These are phyloP conservation scores for Marmota monax DNA, from an alignment of 2,113 vertebrate species.

Conservation along the genomic window DNA sequence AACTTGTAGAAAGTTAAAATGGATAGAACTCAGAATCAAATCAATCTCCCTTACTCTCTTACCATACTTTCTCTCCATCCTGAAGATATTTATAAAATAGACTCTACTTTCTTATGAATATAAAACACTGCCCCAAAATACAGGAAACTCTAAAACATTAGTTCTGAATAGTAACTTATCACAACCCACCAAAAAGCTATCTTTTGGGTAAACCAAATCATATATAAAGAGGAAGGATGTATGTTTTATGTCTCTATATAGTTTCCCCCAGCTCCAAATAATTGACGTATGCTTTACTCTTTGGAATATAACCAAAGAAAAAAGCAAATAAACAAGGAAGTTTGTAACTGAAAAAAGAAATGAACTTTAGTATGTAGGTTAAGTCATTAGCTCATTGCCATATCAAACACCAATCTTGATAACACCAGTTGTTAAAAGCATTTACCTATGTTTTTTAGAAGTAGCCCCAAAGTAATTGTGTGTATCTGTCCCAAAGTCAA, in stretches of 20 bases:
- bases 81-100: conserved; percentile 49
- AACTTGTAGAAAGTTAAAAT: conserved; percentile 33
- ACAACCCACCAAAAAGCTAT: background rate
- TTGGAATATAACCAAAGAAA: conserved; percentile 6
- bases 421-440: conserved; percentile 22
- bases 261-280: background rate
- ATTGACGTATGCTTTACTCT: background rate
- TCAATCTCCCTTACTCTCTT: conserved; percentile 5
- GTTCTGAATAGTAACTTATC: conserved; percentile 14
- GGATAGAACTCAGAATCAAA: conserved; percentile 15
- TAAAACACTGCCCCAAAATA: conserved; percentile 29
- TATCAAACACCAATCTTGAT: conserved; percentile 32
- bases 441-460: conserved; percentile 24
- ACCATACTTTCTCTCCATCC: background rate
- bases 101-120: background rate
- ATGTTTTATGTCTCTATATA: background rate
- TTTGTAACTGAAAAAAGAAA: conserved; percentile 15
- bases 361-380: background rate
- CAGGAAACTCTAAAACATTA: conserved; percentile 26
- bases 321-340: background rate
- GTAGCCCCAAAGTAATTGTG: background rate
- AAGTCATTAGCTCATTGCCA: conserved; percentile 14
- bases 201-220: conserved; percentile 11
- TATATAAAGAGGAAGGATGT: background rate
- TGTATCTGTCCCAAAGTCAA: background rate